Evolutionary conservation across 2,888 invertebrate species (phyloP), one percentile per base, ranked within the genome.

Genomic region (Leptura quadrifasciata): DNA sequence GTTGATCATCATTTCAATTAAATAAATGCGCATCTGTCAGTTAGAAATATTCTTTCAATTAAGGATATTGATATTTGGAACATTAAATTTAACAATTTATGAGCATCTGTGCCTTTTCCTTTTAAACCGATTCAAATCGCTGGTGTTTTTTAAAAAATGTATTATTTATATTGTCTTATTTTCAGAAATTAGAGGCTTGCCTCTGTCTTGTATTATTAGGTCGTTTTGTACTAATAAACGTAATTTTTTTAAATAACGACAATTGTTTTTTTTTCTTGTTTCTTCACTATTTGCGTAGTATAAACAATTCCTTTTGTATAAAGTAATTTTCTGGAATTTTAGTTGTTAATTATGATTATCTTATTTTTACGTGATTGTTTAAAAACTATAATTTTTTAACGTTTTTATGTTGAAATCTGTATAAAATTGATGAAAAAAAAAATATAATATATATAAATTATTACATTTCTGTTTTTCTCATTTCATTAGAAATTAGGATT

Each of bases 351-450:
- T 68, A 39, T 55, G 68, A 69, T 55, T 74, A 52, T 74, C 35
- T 55, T 65, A 65, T 47, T 75, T 80, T 77, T 69, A 57, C 63
- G 47, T 12, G 35, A 69, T 39, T 52, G 52, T 65, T 68, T 68
- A 77, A 70, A 76, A 76, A 60, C 73, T 78, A 78, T 77, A 70
- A 73, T 81, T 82, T 80, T 80, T 82, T 80, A 79, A 82, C 75
- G 80, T 81, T 82, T 82, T 79, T 82, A 80, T 82, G 82, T 82
- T 81, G 77, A 77, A 76, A 78, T 72, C 81, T 80, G 80, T 81
- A 80, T 77, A 80, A 81, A 79, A 75, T 35, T 71, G 2, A 67
- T 39, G 27, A 60, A 77, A 78, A 80, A 78, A 80, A 78, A 72
- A 79, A 74, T 77, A 79, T 76, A 80, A 47, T 47, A 47, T 79